phyloP scores from a whole-genome alignment of 2,888 invertebrate genomes.

The Chironomus riparius region DNA sequence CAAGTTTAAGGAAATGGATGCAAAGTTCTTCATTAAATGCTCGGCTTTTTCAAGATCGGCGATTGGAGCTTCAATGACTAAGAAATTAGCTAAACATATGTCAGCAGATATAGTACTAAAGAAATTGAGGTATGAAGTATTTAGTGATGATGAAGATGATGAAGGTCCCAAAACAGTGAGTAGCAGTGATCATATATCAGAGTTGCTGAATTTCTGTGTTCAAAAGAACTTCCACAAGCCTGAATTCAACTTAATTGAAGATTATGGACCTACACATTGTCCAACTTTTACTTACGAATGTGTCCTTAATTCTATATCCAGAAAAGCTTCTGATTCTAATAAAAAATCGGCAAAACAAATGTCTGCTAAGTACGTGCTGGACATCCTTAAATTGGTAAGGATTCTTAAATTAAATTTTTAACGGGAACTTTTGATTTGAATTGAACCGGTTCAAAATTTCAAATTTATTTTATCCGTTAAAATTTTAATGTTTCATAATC shows the following conservation, averaged over 20 bases:
- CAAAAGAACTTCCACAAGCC: background rate
- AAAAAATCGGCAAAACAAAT: background rate
- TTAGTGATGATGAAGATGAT: background rate
- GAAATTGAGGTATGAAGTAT: background rate
- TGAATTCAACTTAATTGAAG: background rate
- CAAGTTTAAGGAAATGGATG: background rate
- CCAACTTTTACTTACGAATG: conserved; percentile 11
- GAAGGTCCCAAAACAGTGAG: background rate
- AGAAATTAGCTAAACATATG: conserved; percentile 1
- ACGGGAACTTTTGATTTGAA: no score
- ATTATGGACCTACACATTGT: background rate
- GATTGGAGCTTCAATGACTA: background rate
- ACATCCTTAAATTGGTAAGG: background rate
- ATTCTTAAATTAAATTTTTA: no score
- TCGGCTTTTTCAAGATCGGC: background rate
- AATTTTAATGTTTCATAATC: no score
- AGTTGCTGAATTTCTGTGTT: background rate
- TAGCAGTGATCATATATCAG: background rate
- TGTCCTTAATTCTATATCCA: background rate
- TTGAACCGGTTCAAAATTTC: no score
- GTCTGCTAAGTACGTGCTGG: background rate
- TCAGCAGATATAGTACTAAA: background rate
- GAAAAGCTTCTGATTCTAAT: background rate
- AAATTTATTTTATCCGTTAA: no score
- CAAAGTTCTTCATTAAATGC: background rate